phyloP scores from a whole-genome alignment of 1,140 invertebrate species.

The Euwallacea similis region DNA sequence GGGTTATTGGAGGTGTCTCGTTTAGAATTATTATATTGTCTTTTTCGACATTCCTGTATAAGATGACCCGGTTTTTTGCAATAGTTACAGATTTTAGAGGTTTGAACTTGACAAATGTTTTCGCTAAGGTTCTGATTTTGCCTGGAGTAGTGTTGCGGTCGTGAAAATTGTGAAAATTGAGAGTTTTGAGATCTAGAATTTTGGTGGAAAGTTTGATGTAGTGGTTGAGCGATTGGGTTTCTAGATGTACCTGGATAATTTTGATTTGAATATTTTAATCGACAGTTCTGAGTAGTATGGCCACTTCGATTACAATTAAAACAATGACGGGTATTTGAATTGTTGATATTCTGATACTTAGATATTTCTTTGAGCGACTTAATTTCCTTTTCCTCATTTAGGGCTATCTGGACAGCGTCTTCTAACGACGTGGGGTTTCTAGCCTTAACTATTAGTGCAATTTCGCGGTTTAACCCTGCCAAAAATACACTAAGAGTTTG shows the following conservation, averaged over 20 bases:
- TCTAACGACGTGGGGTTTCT: constrained; percentile 32
- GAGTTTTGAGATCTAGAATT: constrained; percentile 4
- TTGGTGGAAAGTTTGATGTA: background rate
- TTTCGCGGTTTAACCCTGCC: constrained; percentile 35
- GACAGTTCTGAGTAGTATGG: constrained; percentile 16
- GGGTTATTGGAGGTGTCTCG: constrained; percentile 2
- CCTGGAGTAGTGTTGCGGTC: background rate
- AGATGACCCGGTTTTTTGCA: constrained; percentile 40
- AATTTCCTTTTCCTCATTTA: constrained; percentile 41
- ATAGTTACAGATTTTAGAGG: constrained; percentile 29
- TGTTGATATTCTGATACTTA: constrained; percentile 1
- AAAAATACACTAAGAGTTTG: constrained; percentile 44
- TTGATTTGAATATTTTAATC: background rate
- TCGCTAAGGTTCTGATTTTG: background rate
- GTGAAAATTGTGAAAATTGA: background rate
- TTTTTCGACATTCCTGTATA: constrained; percentile 23
- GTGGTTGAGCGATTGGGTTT: too few species aligned
- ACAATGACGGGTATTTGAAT: constrained; percentile 9
- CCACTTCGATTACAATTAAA: constrained; percentile 11
- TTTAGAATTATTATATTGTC: constrained; percentile 26
- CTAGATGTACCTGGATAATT: too few species aligned
- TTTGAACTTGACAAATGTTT: constrained; percentile 7
- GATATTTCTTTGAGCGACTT: constrained; percentile 34
- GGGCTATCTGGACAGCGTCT: constrained; percentile 41
- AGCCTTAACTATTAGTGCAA: constrained; percentile 32